Conservation (phyloP, 64 coral and sea anemone genomes). For the Porites australiensis region DNA sequence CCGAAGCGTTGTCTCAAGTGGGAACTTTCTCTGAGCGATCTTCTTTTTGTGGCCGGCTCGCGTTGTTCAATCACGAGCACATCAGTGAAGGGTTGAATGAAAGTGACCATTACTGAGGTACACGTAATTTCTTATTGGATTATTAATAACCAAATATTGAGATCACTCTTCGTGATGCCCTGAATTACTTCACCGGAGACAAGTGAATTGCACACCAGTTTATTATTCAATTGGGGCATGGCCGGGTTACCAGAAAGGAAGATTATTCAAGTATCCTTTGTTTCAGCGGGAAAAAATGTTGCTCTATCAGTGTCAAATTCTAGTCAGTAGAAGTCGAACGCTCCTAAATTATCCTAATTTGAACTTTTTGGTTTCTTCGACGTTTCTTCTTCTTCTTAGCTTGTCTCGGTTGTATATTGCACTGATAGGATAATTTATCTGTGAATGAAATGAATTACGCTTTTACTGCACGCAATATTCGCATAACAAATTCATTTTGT, state of each 20-base stretch:
- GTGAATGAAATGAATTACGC: not conserved
- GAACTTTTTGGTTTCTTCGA: not conserved
- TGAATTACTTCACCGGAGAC: not conserved
- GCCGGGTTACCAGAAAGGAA: not conserved
- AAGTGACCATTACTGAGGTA: not conserved
- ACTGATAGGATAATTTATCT: not conserved
- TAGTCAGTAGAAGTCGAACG: not conserved
- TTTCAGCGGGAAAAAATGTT: not conserved
- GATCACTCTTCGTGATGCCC: not conserved
- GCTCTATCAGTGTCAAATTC: not conserved
- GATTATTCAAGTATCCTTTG: not conserved
- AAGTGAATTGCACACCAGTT: not conserved
- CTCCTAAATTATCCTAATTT: not conserved
- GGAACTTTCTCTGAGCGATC: not conserved
- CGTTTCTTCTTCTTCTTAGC: not conserved
- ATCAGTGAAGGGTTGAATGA: not conserved
- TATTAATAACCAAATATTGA: not conserved
- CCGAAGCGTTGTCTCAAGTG: conserved; percentile 12
- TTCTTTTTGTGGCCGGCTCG: not conserved
- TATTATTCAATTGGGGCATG: not conserved
- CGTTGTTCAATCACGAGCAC: not conserved
- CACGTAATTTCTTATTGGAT: not conserved
- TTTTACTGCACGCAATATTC: not conserved
- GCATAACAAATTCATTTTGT: not conserved
- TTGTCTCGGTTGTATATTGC: not conserved